These are phyloP conservation scores for Trematocara variabile DNA, from an alignment of 2,113 vertebrate species.

Conservation along the genomic window DNA sequence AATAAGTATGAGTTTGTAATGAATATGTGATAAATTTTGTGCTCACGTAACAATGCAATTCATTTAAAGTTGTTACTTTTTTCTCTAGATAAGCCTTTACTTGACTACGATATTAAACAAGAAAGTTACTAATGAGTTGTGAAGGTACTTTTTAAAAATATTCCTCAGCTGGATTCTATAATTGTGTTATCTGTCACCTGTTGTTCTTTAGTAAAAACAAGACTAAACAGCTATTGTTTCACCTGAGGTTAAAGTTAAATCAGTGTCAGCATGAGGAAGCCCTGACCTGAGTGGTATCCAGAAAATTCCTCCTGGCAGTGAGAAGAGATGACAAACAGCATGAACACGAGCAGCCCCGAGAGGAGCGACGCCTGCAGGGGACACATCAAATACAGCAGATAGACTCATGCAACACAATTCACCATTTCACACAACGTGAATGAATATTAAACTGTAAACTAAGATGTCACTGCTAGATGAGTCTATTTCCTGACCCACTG, in stretches of 20 bases:
- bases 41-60: rapidly evolving
- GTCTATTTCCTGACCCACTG: neutral
- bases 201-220: neutral
- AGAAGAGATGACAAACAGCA: slow-evolving; percentile 33
- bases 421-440: neutral
- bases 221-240: neutral
- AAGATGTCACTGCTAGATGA: neutral
- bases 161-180: neutral
- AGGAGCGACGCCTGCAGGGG: slow-evolving; percentile 41
- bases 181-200: neutral
- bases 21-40: rapidly evolving
- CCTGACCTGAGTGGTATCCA: slow-evolving; percentile 64
- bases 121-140: neutral
- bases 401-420: rapidly evolving
- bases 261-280: neutral
- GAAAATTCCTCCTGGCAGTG: slow-evolving; percentile 66
- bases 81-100: slow-evolving; percentile 39
- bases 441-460: neutral
- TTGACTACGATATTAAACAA: neutral
- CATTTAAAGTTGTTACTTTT: neutral
- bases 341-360: slow-evolving; percentile 35
- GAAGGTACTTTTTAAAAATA: neutral
- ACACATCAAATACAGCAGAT: neutral
- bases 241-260: neutral
- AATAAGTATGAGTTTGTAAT: neutral